These are phyloP conservation scores for Drosophila atripex DNA, from an alignment of 2,888 invertebrate genomes.

Conservation along the genomic window DNA sequence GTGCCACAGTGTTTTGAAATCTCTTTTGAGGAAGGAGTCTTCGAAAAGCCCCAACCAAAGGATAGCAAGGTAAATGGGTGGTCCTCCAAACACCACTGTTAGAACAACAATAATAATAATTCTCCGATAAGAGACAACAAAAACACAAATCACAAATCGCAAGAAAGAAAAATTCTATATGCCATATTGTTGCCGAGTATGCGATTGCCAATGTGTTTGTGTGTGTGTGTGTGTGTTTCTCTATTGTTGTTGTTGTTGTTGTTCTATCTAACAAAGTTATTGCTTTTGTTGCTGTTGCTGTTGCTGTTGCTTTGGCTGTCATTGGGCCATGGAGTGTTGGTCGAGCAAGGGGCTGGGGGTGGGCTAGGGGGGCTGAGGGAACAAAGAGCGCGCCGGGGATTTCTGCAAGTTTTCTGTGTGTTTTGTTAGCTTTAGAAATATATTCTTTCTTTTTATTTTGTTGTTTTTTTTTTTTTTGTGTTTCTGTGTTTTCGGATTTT, in stretches of 20 bases:
- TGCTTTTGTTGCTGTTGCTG: constrained; percentile 61
- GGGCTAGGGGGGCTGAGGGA: constrained; percentile 4
- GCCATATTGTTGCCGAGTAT: constrained; percentile 46
- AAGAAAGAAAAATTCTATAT: constrained; percentile 63
- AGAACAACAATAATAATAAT: constrained; percentile 56
- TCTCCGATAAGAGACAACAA: constrained; percentile 30
- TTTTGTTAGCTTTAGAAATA: constrained; percentile 79
- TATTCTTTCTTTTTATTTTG: constrained; percentile 38
- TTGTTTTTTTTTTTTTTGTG: constrained; percentile 37
- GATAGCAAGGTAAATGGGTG: constrained; percentile 33
- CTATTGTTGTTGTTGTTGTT: constrained; percentile 47
- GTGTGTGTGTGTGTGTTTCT: constrained; percentile 55
- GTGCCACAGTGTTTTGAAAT: constrained; percentile 37
- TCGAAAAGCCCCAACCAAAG: constrained; percentile 4
- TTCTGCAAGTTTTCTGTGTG: constrained; percentile 77
- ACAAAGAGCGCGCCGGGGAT: constrained; percentile 57
- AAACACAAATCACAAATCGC: constrained; percentile 3
- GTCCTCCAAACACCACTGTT: constrained; percentile 7
- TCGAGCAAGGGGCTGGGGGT: constrained; percentile 5
- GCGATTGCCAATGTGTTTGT: constrained; percentile 40
- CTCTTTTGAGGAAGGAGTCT: constrained; percentile 18
- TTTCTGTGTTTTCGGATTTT: constrained; percentile 45
- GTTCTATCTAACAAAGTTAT: constrained; percentile 78
- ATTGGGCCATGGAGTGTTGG: constrained; percentile 54
- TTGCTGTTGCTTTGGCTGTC: constrained; percentile 42